Conservation (phyloP, 2,113 vertebrate species). For the Mesocricetus auratus region DNA sequence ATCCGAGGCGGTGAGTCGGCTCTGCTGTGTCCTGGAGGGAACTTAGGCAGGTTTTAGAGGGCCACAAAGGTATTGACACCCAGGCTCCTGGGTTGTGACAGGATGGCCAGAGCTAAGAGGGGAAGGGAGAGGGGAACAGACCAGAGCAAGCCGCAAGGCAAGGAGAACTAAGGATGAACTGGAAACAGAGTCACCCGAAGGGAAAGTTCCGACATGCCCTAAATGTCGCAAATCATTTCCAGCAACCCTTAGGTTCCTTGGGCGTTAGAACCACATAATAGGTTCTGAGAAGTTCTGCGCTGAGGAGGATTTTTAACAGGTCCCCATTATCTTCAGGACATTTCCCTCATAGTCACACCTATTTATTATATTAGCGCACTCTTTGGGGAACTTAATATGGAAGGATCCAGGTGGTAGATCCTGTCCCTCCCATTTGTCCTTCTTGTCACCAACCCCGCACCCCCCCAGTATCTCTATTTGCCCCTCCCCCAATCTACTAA, state of each 20-base stretch:
- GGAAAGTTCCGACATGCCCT: background rate
- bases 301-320: background rate
- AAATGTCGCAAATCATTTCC: background rate
- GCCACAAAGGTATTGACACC: background rate
- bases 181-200: background rate
- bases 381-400: background rate
- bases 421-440: background rate
- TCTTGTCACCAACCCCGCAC: background rate
- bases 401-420: background rate
- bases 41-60: background rate
- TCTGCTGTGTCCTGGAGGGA: background rate
- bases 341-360: background rate
- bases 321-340: background rate
- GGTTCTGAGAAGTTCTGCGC: background rate
- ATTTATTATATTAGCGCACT: rapidly evolving
- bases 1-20: slow-evolving; percentile 96
- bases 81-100: background rate
- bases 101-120: background rate
- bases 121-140: background rate
- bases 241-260: background rate
- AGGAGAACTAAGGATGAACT: background rate
- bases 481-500: background rate
- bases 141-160: no score
- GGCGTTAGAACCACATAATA: background rate
- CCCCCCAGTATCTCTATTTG: background rate